These are phyloP conservation scores for Thamnaconus septentrionalis DNA, from an alignment of 2,113 vertebrate species.

Conservation along the genomic window DNA sequence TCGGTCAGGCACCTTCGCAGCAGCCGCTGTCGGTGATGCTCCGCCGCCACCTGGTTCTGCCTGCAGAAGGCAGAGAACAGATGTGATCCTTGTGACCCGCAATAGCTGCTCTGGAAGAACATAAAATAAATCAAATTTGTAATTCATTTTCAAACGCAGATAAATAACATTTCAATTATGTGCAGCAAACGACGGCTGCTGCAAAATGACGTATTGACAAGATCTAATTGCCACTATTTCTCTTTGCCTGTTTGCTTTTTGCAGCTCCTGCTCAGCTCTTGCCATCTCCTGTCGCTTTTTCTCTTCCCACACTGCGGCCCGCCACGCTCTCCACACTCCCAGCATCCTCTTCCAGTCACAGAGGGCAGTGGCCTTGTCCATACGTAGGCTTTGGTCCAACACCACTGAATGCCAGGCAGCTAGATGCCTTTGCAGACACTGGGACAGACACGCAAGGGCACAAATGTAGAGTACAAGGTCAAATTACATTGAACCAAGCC, in stretches of 20 bases:
- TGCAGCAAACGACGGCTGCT: too few relatives aligned
- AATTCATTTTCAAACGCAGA: not conserved
- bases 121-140: not conserved
- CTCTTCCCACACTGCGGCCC: conserved; percentile 77
- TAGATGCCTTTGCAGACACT: conserved; percentile 90
- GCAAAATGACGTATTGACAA: too few relatives aligned
- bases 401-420: conserved; percentile 86
- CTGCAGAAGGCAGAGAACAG: conserved; percentile 62
- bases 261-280: conserved; percentile 78
- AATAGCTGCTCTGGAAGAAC: not conserved
- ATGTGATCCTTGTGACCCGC: not conserved
- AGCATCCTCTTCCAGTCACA: conserved; percentile 87
- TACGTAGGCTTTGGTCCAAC: conserved; percentile 80
- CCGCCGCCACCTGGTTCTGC: conserved; percentile 77
- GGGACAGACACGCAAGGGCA: conserved; percentile 5
- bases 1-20: conserved; percentile 77
- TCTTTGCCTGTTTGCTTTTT: conserved; percentile 83
- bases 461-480: not conserved
- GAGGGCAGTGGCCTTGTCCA: conserved; percentile 85
- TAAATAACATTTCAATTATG: too few relatives aligned
- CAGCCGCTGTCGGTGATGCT: conserved; percentile 78
- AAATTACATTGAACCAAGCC: not conserved
- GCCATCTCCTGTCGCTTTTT: conserved; percentile 74
- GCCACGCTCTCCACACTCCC: conserved; percentile 85
- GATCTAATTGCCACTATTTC: not conserved